Conservation (phyloP, 2,888 invertebrate species). For the Conomelus anceps region DNA sequence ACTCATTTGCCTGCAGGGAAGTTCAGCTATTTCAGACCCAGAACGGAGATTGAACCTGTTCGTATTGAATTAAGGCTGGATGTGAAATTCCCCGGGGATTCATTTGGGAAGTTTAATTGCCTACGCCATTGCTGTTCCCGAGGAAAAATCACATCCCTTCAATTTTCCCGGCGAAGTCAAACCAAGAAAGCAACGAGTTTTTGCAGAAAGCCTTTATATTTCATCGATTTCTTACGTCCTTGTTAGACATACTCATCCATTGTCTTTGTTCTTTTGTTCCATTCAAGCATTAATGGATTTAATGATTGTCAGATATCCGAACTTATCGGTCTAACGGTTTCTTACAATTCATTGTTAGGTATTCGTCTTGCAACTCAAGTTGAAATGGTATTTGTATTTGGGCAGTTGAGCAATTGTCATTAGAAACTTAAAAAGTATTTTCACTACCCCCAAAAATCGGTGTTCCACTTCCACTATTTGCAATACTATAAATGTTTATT, state of each 20-base stretch:
- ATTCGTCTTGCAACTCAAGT: neutral
- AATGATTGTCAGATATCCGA: neutral
- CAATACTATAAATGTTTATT: too few species aligned
- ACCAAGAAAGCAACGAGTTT: neutral
- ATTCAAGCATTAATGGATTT: neutral
- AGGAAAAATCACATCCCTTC: neutral
- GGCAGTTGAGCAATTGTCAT: neutral
- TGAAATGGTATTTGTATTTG: neutral
- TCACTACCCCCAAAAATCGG: neutral
- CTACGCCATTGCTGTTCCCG: neutral
- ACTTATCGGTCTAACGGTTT: neutral
- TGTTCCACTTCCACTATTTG: neutral
- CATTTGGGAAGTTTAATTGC: neutral
- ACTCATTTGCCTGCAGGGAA: neutral
- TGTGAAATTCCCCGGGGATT: neutral
- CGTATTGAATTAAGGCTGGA: neutral
- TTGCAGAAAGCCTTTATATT: neutral
- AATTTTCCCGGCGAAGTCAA: neutral
- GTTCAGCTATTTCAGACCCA: neutral
- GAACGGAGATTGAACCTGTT: neutral
- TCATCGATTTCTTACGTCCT: neutral
- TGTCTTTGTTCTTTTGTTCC: neutral
- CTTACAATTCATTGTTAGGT: neutral
- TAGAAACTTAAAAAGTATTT: neutral
- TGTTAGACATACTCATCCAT: neutral